These are phyloP conservation scores for Furcula furcula DNA, from an alignment of 2,888 invertebrate genomes.

Conservation along the genomic window DNA sequence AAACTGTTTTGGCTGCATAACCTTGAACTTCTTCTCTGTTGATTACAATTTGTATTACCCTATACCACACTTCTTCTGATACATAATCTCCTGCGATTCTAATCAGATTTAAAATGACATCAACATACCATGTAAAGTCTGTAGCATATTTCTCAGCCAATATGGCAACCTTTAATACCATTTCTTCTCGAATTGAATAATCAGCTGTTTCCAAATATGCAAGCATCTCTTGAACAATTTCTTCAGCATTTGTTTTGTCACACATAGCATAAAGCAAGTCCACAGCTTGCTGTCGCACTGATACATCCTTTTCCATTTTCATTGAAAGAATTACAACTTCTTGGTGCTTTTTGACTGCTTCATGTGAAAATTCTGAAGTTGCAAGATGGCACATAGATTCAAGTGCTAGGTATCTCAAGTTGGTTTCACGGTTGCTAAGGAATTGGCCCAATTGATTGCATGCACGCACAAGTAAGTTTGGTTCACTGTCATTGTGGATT, in stretches of 20 bases:
- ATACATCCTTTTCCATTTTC: constrained; percentile 99
- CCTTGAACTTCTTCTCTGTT: constrained; percentile 99
- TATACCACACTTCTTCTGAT: constrained; percentile 99
- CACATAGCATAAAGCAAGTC: constrained; percentile 99
- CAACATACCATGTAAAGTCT: constrained; percentile 99
- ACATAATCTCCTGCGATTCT: constrained; percentile 99
- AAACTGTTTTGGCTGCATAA: constrained; percentile 99
- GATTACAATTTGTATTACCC: constrained; percentile 99
- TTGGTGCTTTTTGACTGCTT: constrained; percentile 99
- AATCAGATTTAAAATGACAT: constrained; percentile 98
- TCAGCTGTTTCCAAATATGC: constrained; percentile 99
- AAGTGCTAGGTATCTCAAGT: constrained; percentile 97
- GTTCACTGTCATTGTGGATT: constrained; percentile 99
- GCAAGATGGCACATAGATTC: constrained; percentile 99
- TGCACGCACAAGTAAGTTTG: constrained; percentile 97
- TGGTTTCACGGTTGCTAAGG: constrained; percentile 97
- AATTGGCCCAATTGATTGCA: constrained; percentile 99
- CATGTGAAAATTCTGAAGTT: constrained; percentile 99
- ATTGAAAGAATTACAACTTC: constrained; percentile 99
- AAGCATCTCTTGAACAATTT: constrained; percentile 99
- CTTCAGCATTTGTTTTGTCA: constrained; percentile 99
- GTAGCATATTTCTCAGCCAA: constrained; percentile 99
- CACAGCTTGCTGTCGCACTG: constrained; percentile 98
- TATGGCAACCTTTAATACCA: constrained; percentile 99
- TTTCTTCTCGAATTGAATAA: constrained; percentile 99